Evolutionary conservation across 2,888 invertebrate genomes (phyloP).

Genomic region (Salticus scenicus): DNA sequence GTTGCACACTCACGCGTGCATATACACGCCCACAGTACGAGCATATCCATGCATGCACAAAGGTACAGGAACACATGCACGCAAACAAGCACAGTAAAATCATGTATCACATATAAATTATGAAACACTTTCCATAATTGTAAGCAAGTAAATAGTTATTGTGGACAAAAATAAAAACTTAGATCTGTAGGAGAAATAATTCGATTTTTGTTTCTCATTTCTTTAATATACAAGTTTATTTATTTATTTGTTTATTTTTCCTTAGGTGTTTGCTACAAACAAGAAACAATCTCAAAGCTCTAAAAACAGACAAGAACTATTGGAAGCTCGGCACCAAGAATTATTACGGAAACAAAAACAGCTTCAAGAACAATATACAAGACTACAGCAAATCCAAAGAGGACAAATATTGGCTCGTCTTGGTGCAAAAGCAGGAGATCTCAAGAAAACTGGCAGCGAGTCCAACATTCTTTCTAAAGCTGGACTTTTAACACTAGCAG

Average conservation of each 20-base stretch:
- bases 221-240: too few species aligned
- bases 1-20: too few species aligned
- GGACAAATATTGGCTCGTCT: slow-evolving; percentile 70
- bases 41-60: too few species aligned
- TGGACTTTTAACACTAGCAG: slow-evolving; percentile 82
- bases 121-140: too few species aligned
- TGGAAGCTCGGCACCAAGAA: slow-evolving; percentile 92
- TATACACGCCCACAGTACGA: too few species aligned
- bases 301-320: slow-evolving; percentile 75
- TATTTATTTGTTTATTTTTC: not conserved
- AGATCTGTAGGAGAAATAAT: too few species aligned
- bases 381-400: slow-evolving; percentile 90
- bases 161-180: too few species aligned
- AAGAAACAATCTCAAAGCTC: slow-evolving; percentile 48
- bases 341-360: slow-evolving; percentile 90
- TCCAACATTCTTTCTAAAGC: slow-evolving; percentile 89
- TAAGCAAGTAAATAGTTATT: too few species aligned
- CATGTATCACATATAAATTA: too few species aligned
- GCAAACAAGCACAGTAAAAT: too few species aligned
- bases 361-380: slow-evolving; percentile 92
- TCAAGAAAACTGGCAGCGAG: slow-evolving; percentile 92
- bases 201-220: too few species aligned
- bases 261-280: slow-evolving; percentile 45
- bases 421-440: slow-evolving; percentile 74
- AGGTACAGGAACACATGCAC: too few species aligned